Evolutionary conservation across 2,113 vertebrate species (phyloP).

Genomic region (Cryptotis parvus): DNA sequence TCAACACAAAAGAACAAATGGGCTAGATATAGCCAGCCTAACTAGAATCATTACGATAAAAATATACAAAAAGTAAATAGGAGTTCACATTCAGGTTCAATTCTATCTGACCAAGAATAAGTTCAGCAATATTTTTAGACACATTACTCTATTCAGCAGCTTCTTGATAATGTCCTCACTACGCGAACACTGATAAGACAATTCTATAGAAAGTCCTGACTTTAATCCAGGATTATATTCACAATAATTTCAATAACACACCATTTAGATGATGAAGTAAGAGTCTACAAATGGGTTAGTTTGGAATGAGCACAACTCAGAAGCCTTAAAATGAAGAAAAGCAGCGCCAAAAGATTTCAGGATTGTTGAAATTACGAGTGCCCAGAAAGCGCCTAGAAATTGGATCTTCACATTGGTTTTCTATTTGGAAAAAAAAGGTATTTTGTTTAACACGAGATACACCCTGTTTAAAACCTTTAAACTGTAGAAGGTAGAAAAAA

Average conservation of each 20-base stretch:
- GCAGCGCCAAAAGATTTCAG: constrained; percentile 78
- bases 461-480: constrained; percentile 86
- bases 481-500: constrained; percentile 86
- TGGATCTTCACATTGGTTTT: constrained; percentile 68
- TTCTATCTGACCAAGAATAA: constrained; percentile 73
- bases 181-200: constrained; percentile 78
- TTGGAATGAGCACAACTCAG: constrained; percentile 77
- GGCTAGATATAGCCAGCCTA: constrained; percentile 67
- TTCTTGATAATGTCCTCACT: constrained; percentile 79
- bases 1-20: constrained; percentile 63
- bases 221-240: constrained; percentile 81
- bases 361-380: constrained; percentile 84
- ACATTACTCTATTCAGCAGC: constrained; percentile 79
- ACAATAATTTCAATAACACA: constrained; percentile 82
- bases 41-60: constrained; percentile 77
- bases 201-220: constrained; percentile 79
- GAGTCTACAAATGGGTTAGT: constrained; percentile 79
- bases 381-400: constrained; percentile 80
- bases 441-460: constrained; percentile 77
- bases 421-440: constrained; percentile 69
- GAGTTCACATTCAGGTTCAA: constrained; percentile 78
- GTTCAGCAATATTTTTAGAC: constrained; percentile 72
- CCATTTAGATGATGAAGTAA: constrained; percentile 79
- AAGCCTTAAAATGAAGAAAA: constrained; percentile 81
- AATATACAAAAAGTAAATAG: constrained; percentile 81